phyloP scores from a whole-genome alignment of 2,797 vertebrate genomes.

The Valencia hispanica region DNA sequence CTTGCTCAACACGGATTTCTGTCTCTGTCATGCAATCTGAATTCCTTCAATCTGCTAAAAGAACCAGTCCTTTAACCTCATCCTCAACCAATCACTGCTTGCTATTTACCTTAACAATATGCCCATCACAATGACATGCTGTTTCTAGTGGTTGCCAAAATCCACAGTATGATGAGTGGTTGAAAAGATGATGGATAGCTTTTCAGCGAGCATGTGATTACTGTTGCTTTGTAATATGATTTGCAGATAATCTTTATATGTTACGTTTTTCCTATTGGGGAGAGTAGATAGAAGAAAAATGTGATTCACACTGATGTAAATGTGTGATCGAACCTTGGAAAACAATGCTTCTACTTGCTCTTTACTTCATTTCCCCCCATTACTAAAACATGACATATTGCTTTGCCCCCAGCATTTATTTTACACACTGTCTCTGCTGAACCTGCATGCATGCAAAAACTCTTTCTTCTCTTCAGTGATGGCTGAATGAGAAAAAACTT shows the following conservation, averaged over 20 bases:
- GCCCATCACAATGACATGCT: constrained; percentile 27
- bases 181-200: constrained; percentile 20
- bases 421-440: constrained; percentile 56
- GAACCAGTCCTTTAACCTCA: constrained; percentile 41
- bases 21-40: constrained; percentile 39
- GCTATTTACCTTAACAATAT: constrained; percentile 30
- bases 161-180: constrained; percentile 11
- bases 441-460: constrained; percentile 50
- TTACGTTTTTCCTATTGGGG: constrained; percentile 7
- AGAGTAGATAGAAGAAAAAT: constrained; percentile 12
- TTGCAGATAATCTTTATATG: constrained; percentile 15
- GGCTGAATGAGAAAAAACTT: constrained; percentile 78
- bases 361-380: constrained; percentile 76
- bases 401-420: constrained; percentile 66
- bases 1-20: constrained; percentile 24
- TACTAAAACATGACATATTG: constrained; percentile 74
- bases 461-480: constrained; percentile 74
- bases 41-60: constrained; percentile 50
- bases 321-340: neutral
- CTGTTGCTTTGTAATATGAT: constrained; percentile 2
- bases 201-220: constrained; percentile 14
- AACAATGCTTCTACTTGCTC: constrained; percentile 44
- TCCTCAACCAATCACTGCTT: constrained; percentile 8
- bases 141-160: constrained; percentile 51
- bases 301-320: neutral